Evolutionary conservation across 2,888 invertebrate genomes (phyloP), one percentile per base, ranked within the genome.

Genomic region (Orgyia antiqua): DNA sequence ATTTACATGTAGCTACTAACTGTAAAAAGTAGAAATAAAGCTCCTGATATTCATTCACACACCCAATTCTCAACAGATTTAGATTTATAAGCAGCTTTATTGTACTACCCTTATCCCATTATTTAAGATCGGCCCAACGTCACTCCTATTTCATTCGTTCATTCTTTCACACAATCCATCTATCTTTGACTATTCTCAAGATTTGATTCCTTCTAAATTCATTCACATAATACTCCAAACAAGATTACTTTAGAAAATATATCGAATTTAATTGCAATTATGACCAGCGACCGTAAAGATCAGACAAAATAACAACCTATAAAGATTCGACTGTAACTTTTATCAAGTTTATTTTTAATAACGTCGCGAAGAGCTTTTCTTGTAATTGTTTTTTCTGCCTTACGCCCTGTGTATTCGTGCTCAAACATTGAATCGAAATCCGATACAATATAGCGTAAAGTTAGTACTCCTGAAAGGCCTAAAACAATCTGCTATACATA

Each of bases 231-330:
- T n/a, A n/a, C n/a, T n/a, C n/a, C n/a, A n/a, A n/a, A n/a, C n/a
- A n/a, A n/a, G n/a, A n/a, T n/a, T n/a, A n/a, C 36, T 36, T 39
- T 39, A 41, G 42, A 63, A 65, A 54, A 63, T 56, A 58, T 50
- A 48, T 48, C 38, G 43, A 53, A 56, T 54, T 64, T 64, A 64
- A 61, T 63, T 64, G 61, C 58, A 59, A 61, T 59, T 58, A 59
- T 42, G 56, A 43, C 43, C 58, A 51, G 53, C 56, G 60, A 63
- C 63, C 60, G 61, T 48, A 50, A 56, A 49, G 43, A 47, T 50
- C 48, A 42, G 60, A 56, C 56, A 42, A 48, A 51, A 48, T 46
- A 41, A 42, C 45, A 37, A 40, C 38, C 35, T 36, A 41, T 39
- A 41, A 35, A 36, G 24, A 41, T 31, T 33, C 27, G 10, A 31